phyloP scores from a whole-genome alignment of 2,888 invertebrate genomes.

The Myathropa florea region DNA sequence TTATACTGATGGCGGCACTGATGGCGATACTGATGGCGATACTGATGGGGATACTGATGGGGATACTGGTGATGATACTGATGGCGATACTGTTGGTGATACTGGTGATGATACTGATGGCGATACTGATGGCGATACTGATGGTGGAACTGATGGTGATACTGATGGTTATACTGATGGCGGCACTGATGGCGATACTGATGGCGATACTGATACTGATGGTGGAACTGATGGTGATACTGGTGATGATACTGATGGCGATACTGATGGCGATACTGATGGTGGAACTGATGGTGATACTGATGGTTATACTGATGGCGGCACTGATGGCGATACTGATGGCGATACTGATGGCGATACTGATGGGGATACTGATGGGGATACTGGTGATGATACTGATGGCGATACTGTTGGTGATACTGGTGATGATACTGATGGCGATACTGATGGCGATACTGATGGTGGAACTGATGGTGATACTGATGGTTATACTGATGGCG shows the following conservation, averaged over 20 bases:
- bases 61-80: no score
- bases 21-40: background rate
- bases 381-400: background rate
- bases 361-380: background rate
- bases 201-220: background rate
- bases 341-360: background rate
- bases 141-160: background rate
- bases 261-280: background rate
- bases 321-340: background rate
- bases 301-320: background rate
- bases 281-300: background rate
- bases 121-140: background rate
- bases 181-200: background rate
- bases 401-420: background rate
- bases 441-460: background rate
- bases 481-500: background rate
- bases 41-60: background rate
- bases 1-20: background rate
- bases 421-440: background rate
- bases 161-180: background rate
- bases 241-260: background rate
- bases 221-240: background rate
- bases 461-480: background rate
- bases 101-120: background rate
- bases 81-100: no score